phyloP scores from a whole-genome alignment of 2,888 invertebrate species.

The Buathra laborator region DNA sequence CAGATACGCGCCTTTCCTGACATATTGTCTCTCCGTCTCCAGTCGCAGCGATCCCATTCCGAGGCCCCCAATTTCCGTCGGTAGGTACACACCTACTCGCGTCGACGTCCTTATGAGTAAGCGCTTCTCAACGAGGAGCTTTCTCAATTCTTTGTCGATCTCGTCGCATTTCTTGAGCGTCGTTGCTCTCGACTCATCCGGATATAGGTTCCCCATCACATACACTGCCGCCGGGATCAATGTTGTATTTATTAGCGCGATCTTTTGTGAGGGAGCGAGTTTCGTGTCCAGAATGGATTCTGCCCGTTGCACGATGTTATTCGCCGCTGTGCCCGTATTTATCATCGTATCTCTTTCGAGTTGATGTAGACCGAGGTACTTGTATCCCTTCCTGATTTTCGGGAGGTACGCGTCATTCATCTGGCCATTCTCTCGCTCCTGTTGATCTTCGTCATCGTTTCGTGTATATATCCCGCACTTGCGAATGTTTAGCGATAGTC shows the following conservation, averaged over 20 bases:
- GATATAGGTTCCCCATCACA: conserved; percentile 16
- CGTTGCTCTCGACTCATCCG: conserved; percentile 19
- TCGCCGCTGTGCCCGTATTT: background rate
- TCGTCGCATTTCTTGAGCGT: conserved; percentile 44
- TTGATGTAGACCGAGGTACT: conserved; percentile 31
- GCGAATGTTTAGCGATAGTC: conserved; percentile 9
- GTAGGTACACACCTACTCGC: conserved; percentile 9
- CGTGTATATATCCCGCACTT: conserved; percentile 43
- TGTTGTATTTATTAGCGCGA: background rate
- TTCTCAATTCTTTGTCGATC: conserved; percentile 44
- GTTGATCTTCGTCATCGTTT: background rate
- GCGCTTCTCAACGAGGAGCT: conserved; percentile 18
- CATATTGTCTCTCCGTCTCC: conserved; percentile 4
- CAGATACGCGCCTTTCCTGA: conserved; percentile 13
- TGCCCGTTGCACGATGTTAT: background rate
- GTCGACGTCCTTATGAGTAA: background rate
- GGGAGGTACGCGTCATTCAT: conserved; percentile 30
- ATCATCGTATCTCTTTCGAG: conserved; percentile 8
- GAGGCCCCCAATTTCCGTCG: background rate
- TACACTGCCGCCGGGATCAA: background rate
- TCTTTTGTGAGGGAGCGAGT: conserved; percentile 32
- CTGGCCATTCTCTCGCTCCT: background rate
- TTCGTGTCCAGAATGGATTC: conserved; percentile 36
- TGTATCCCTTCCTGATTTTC: conserved; percentile 37
- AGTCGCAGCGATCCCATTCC: background rate